Evolutionary conservation across 1,140 invertebrate species (phyloP).

Genomic region (Dendroctonus ponderosae): DNA sequence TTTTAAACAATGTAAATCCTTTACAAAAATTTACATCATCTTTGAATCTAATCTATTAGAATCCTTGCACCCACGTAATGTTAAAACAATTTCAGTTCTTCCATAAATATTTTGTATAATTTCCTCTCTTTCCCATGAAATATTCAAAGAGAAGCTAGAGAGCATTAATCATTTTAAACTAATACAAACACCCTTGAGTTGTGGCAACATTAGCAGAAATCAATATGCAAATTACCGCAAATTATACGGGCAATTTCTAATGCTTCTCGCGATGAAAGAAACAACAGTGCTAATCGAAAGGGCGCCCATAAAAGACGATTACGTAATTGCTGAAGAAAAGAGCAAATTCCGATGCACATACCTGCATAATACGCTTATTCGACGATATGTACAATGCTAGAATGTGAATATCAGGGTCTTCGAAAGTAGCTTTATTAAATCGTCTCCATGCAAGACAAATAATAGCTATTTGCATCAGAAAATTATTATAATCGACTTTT

Average conservation of each 20-base stretch:
- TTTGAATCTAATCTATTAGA: too few species aligned
- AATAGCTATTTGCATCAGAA: constrained; percentile 1
- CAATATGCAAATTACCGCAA: constrained; percentile 14
- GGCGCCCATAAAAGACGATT: constrained; percentile 23
- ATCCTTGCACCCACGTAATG: too few species aligned
- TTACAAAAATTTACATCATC: too few species aligned
- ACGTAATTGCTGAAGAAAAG: constrained; percentile 24
- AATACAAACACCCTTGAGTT: too few species aligned
- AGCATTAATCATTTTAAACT: too few species aligned
- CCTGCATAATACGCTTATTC: constrained; percentile 20
- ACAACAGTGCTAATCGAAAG: constrained; percentile 20
- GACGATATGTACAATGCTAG: constrained; percentile 10
- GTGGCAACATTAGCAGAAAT: not conserved
- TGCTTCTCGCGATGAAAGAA: constrained; percentile 12
- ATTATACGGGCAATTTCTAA: constrained; percentile 20
- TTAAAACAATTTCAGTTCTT: too few species aligned
- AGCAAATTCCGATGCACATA: constrained; percentile 15
- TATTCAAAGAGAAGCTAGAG: too few species aligned
- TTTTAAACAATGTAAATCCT: too few species aligned
- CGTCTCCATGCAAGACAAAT: constrained; percentile 2
- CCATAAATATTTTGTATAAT: too few species aligned
- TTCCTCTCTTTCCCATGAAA: too few species aligned
- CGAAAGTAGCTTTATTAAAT: constrained; percentile 16
- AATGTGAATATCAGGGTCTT: constrained; percentile 29
- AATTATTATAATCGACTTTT: not conserved